Conservation (phyloP, 1,140 invertebrate genomes). For the Pararge aegeria region DNA sequence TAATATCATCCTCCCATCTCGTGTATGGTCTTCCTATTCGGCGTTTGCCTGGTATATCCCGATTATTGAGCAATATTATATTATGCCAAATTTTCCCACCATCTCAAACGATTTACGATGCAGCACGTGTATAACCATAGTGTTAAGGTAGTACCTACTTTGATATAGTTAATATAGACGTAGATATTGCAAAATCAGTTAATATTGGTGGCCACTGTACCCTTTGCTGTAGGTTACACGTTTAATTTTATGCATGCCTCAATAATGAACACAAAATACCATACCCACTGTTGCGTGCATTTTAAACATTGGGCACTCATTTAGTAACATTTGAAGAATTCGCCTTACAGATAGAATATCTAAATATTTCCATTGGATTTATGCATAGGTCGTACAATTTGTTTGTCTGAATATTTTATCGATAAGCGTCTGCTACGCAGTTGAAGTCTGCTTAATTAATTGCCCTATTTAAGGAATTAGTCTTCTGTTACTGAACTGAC, state of each 20-base stretch:
- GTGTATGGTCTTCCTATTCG: too few relatives aligned
- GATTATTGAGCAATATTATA: too few relatives aligned
- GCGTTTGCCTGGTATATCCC: too few relatives aligned
- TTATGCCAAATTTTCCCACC: too few relatives aligned
- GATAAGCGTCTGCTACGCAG: conserved; percentile 13
- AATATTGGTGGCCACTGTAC: not conserved
- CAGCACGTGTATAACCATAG: too few relatives aligned
- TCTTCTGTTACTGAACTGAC: too few relatives aligned
- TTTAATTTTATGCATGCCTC: conserved; percentile 50
- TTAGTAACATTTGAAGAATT: conserved; percentile 43
- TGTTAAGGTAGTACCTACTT: too few relatives aligned
- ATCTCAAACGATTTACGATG: too few relatives aligned
- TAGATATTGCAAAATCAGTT: not conserved
- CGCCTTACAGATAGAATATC: conserved; percentile 27
- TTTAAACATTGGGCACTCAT: conserved; percentile 35
- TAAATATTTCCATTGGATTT: conserved; percentile 28
- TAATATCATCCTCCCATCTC: too few relatives aligned
- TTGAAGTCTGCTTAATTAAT: not conserved
- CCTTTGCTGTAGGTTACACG: conserved; percentile 36
- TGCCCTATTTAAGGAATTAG: too few relatives aligned
- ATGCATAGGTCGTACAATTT: conserved; percentile 23
- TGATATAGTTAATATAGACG: too few relatives aligned
- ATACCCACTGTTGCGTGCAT: conserved; percentile 22
- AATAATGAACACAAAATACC: conserved; percentile 48
- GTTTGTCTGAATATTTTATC: conserved; percentile 19